phyloP scores from a whole-genome alignment of 2,113 vertebrate genomes.

The Benitochromis conjunctus region DNA sequence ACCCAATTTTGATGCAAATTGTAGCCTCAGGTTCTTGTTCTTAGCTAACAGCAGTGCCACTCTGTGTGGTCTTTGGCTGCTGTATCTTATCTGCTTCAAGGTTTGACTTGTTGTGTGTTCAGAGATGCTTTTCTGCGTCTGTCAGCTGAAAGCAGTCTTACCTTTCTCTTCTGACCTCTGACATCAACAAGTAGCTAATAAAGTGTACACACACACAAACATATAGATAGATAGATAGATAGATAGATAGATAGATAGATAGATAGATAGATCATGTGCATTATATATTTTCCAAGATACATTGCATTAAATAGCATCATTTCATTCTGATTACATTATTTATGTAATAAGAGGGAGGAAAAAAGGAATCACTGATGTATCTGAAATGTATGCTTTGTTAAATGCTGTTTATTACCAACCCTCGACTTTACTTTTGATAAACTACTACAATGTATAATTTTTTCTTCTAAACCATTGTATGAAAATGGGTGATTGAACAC shows the following conservation, averaged over 20 bases:
- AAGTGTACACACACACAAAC: neutral
- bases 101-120: neutral
- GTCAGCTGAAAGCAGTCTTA: neutral
- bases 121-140: neutral
- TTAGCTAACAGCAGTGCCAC: neutral
- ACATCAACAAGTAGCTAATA: neutral
- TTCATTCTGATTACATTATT: neutral
- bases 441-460: neutral
- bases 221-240: too few relatives aligned
- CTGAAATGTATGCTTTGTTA: neutral
- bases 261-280: neutral
- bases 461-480: neutral
- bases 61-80: neutral
- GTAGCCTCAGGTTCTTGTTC: neutral
- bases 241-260: too few relatives aligned
- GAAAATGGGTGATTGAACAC: neutral
- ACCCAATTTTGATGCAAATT: neutral
- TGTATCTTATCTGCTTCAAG: neutral
- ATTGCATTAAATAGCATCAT: neutral
- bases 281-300: too few relatives aligned
- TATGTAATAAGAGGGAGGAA: neutral
- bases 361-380: neutral
- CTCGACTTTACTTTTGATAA: neutral
- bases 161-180: neutral
- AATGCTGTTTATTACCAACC: neutral